These are phyloP conservation scores for Philypnodon macrostomus DNA, from an alignment of 2,797 vertebrate species.

Conservation along the genomic window DNA sequence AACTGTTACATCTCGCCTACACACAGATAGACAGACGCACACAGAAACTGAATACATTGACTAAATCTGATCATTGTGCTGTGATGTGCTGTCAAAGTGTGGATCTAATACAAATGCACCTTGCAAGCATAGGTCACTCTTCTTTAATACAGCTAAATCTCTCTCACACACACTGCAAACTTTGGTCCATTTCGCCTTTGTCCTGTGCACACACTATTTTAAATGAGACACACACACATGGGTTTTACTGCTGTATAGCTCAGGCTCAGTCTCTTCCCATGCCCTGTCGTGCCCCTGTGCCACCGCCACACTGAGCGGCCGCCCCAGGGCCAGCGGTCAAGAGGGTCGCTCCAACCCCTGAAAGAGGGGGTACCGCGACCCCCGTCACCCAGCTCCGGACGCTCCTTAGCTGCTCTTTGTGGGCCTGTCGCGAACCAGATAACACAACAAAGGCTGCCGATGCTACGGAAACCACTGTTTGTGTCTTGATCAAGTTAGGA, in stretches of 20 bases:
- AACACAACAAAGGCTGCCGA: constrained; percentile 71
- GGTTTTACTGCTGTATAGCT: constrained; percentile 56
- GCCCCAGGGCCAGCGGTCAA: constrained; percentile 83
- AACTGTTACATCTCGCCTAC: constrained; percentile 47
- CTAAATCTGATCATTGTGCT: constrained; percentile 69
- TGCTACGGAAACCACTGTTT: constrained; percentile 64
- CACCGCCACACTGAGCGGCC: constrained; percentile 84
- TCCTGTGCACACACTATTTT: constrained; percentile 49
- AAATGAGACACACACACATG: constrained; percentile 48
- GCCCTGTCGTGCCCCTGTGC: constrained; percentile 82
- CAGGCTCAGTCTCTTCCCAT: constrained; percentile 83
- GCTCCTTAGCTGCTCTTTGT: constrained; percentile 87
- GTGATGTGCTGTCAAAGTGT: constrained; percentile 71
- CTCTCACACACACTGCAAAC: constrained; percentile 61
- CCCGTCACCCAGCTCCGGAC: constrained; percentile 72
- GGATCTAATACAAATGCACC: constrained; percentile 63
- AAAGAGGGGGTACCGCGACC: constrained; percentile 59
- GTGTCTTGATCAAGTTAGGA: constrained; percentile 46
- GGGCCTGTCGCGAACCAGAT: constrained; percentile 74
- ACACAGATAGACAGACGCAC: constrained; percentile 13
- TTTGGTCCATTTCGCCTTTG: constrained; percentile 63
- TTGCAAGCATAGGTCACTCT: constrained; percentile 61
- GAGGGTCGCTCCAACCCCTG: constrained; percentile 83
- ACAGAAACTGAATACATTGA: constrained; percentile 42
- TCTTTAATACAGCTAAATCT: constrained; percentile 66